Percentiles rank a stretch among this genome's conserved stretches.
Evolutionary conservation across 2,113 vertebrate species (phyloP).

Genomic region (Calyptomena viridis): DNA sequence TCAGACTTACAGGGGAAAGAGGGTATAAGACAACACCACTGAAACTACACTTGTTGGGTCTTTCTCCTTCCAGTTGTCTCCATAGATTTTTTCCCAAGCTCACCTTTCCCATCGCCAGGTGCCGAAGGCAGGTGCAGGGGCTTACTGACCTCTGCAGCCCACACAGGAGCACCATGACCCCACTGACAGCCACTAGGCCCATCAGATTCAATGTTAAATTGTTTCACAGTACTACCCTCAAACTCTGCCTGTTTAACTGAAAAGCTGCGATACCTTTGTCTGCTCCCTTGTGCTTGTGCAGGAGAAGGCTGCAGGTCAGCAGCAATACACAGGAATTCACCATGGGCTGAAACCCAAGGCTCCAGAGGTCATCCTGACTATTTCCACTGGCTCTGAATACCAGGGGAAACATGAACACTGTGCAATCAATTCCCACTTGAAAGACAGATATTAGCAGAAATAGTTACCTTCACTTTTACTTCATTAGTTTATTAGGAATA

Average conservation of each 20-base stretch:
- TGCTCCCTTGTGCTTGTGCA: background rate
- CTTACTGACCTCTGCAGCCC: background rate
- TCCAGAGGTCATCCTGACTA: background rate
- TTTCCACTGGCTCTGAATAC: background rate
- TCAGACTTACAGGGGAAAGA: background rate
- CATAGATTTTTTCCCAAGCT: background rate
- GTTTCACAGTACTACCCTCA: background rate
- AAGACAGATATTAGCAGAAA: background rate
- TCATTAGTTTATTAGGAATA: background rate
- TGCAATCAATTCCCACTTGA: background rate
- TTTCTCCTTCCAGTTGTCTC: background rate
- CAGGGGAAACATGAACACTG: background rate
- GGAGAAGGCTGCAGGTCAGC: background rate
- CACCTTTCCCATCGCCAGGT: background rate
- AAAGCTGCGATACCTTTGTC: background rate
- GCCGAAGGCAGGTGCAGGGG: background rate
- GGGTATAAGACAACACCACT: background rate
- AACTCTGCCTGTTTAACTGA: background rate
- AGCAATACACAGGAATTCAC: background rate
- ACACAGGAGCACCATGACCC: rapidly evolving
- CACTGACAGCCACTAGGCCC: background rate
- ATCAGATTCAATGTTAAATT: background rate
- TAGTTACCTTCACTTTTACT: background rate
- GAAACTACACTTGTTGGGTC: background rate
- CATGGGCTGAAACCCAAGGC: background rate